Evolutionary conservation across 2,888 invertebrate species (phyloP).

Genomic region (Notocelia uddmanniana): DNA sequence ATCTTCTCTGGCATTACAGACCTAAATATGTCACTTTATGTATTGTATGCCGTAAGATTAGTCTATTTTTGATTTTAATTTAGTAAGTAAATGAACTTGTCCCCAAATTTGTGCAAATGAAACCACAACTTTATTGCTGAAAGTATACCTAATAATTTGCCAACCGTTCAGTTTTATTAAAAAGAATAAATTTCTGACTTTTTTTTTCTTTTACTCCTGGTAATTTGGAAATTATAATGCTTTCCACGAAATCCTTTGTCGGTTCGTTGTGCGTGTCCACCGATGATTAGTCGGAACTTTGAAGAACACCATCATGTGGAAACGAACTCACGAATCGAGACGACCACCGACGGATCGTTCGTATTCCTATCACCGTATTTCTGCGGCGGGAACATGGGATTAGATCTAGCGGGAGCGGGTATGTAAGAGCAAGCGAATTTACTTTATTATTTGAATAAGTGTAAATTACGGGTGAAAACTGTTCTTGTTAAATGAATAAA

Average conservation of each 20-base stretch:
- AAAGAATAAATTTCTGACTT: too few species aligned
- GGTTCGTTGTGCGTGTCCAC: constrained; percentile 27
- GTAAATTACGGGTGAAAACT: too few species aligned
- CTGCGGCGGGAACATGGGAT: not conserved
- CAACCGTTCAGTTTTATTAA: not conserved
- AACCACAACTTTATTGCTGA: too few species aligned
- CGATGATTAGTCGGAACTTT: constrained; percentile 41
- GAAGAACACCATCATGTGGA: constrained; percentile 37
- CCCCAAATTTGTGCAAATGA: too few species aligned
- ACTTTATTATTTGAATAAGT: not conserved
- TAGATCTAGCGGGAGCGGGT: constrained; percentile 25
- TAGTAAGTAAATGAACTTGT: too few species aligned
- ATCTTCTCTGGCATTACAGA: too few species aligned
- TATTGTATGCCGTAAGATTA: too few species aligned
- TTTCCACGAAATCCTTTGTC: constrained; percentile 35
- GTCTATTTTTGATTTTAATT: too few species aligned
- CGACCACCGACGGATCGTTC: constrained; percentile 42
- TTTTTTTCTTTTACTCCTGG: not conserved
- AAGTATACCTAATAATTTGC: too few species aligned
- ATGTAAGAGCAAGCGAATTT: constrained; percentile 10
- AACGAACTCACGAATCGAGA: constrained; percentile 43
- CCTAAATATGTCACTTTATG: too few species aligned
- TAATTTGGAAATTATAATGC: constrained; percentile 13
- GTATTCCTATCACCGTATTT: constrained; percentile 40
- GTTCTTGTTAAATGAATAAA: too few species aligned